phyloP scores from a whole-genome alignment of 2,888 invertebrate genomes.

The Platycheirus rosarum region DNA sequence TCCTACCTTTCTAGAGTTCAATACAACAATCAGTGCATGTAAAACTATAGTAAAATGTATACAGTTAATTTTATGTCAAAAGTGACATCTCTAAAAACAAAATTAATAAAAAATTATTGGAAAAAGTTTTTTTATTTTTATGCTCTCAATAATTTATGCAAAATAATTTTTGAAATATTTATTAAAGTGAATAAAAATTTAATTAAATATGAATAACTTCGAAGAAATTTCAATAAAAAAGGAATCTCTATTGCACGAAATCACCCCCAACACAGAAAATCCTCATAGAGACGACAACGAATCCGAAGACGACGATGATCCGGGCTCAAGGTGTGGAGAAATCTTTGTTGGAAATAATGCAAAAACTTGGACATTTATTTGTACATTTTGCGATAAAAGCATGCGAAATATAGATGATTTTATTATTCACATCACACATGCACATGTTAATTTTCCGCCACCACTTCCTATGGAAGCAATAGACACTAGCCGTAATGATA shows the following conservation, averaged over 20 bases:
- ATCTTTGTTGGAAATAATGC: constrained; percentile 77
- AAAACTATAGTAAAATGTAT: constrained; percentile 19
- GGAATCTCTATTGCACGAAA: constrained; percentile 38
- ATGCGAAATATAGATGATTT: constrained; percentile 77
- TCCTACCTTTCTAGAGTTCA: neutral
- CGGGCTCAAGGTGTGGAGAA: constrained; percentile 76
- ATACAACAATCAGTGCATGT: constrained; percentile 25
- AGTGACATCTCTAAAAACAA: constrained; percentile 60
- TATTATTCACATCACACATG: constrained; percentile 76
- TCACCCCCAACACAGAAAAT: constrained; percentile 23
- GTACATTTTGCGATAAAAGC: constrained; percentile 77
- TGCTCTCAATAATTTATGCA: constrained; percentile 19
- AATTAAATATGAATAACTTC: constrained; percentile 46
- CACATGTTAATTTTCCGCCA: constrained; percentile 74
- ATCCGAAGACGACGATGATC: constrained; percentile 43
- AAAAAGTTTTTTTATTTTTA: constrained; percentile 40
- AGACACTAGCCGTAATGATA: neutral
- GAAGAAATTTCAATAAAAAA: constrained; percentile 53
- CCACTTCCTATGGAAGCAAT: constrained; percentile 45
- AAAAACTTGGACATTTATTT: constrained; percentile 77
- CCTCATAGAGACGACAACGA: constrained; percentile 32
- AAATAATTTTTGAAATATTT: constrained; percentile 14
- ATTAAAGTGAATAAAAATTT: constrained; percentile 11
- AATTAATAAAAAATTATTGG: constrained; percentile 46
- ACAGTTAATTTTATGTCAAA: constrained; percentile 33